These are phyloP conservation scores for Neocrepidodera transversa DNA, from an alignment of 2,888 invertebrate genomes.

Conservation along the genomic window DNA sequence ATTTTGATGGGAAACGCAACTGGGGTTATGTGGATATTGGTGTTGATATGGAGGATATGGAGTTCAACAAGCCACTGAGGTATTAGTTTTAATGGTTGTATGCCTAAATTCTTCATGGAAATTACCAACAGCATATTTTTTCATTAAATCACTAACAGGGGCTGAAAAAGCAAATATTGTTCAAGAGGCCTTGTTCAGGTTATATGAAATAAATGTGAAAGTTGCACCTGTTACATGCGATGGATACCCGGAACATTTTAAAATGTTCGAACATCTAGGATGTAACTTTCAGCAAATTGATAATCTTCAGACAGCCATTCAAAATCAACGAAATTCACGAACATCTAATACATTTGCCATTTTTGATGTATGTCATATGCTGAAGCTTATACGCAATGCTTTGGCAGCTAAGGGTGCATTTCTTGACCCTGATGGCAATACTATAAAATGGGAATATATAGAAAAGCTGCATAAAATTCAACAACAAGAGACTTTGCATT, in stretches of 20 bases:
- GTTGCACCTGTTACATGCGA: constrained; percentile 38
- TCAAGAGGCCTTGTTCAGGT: constrained; percentile 26
- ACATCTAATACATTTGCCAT: constrained; percentile 16
- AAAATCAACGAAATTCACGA: not conserved
- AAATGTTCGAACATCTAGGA: constrained; percentile 27
- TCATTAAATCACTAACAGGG: constrained; percentile 36
- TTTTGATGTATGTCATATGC: constrained; percentile 19
- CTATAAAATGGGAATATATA: not conserved
- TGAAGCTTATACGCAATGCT: not conserved
- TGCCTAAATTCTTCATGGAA: constrained; percentile 37
- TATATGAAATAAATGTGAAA: constrained; percentile 25
- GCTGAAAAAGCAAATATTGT: constrained; percentile 36
- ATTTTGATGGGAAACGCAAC: constrained; percentile 32
- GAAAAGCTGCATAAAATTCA: not conserved
- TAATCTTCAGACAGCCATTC: not conserved
- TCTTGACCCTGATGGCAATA: not conserved
- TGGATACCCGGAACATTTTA: constrained; percentile 31
- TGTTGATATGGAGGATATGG: constrained; percentile 31
- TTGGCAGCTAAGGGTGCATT: not conserved
- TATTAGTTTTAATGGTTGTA: constrained; percentile 41
- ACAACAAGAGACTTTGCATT: not conserved
- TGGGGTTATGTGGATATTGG: constrained; percentile 38
- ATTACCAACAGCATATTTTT: constrained; percentile 42
- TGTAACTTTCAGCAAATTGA: not conserved
- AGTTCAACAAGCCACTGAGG: constrained; percentile 38